A percentile compares a stretch with the other conserved stretches of the same genome.
phyloP scores from a whole-genome alignment of 2,113 vertebrate genomes.

The Gallinago paraguaiae region DNA sequence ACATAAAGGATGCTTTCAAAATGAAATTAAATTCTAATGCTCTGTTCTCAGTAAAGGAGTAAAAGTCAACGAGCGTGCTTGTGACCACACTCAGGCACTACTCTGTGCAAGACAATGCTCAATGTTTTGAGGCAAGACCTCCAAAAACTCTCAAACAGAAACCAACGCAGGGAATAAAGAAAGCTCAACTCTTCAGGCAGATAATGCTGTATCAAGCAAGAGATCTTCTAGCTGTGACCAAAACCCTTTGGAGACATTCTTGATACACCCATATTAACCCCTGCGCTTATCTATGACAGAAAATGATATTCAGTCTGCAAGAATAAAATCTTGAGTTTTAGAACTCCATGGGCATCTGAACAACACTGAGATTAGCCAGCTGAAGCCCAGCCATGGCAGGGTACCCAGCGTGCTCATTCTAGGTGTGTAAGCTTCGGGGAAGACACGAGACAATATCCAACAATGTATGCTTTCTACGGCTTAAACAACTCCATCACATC shows the following conservation, averaged over 20 bases:
- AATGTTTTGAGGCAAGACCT: background rate
- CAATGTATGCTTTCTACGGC: background rate
- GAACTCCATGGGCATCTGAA: background rate
- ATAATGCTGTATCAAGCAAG: background rate
- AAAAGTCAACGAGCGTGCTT: accelerated
- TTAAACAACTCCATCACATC: background rate
- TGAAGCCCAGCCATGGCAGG: background rate
- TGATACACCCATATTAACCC: background rate
- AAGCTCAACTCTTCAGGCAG: background rate
- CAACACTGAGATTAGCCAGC: background rate
- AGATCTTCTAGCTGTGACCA: background rate
- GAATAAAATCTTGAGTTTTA: background rate
- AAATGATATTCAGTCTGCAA: background rate
- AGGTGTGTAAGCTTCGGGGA: background rate
- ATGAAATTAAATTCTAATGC: background rate
- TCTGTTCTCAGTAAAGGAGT: background rate
- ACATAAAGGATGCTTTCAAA: background rate
- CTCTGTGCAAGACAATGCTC: background rate
- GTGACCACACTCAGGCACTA: background rate
- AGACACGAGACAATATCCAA: background rate
- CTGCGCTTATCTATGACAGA: background rate
- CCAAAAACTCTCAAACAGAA: background rate
- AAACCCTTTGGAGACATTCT: background rate
- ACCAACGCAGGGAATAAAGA: background rate
- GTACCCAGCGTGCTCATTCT: background rate